Percentiles rank a stretch among this genome's conserved stretches.
Evolutionary conservation across 1,140 invertebrate genomes (phyloP).

Genomic region (Heliconius melpomene): DNA sequence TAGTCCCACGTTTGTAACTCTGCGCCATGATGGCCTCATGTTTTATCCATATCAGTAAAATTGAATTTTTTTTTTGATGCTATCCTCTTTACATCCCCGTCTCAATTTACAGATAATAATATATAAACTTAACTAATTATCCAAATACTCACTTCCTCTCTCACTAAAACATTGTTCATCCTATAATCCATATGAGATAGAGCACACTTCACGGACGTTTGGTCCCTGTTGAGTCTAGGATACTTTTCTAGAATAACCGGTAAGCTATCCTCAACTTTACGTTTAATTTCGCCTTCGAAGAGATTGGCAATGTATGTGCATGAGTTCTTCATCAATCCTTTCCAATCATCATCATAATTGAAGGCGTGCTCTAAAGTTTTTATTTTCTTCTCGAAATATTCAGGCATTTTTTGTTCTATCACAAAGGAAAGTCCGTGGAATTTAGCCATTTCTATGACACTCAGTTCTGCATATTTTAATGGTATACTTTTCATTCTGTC

Average conservation of each 20-base stretch:
- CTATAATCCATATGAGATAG: conserved; percentile 52
- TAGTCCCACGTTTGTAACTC: too few species aligned
- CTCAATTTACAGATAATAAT: too few species aligned
- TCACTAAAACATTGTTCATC: conserved; percentile 49
- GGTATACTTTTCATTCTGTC: conserved; percentile 41
- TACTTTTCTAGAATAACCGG: conserved; percentile 30
- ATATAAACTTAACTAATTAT: not conserved
- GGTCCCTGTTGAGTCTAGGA: conserved; percentile 21
- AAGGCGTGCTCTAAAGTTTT: conserved; percentile 19
- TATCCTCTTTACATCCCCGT: too few species aligned
- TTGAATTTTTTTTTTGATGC: too few species aligned
- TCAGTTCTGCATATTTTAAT: conserved; percentile 45
- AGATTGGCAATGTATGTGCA: conserved; percentile 23
- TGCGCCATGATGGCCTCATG: too few species aligned
- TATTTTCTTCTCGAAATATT: conserved; percentile 44
- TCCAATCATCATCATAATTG: conserved; percentile 32
- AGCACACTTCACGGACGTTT: conserved; percentile 30
- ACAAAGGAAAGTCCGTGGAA: conserved; percentile 49
- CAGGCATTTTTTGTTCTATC: conserved; percentile 42
- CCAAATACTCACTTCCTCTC: conserved; percentile 40
- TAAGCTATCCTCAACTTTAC: conserved; percentile 37
- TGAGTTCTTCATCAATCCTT: conserved; percentile 14
- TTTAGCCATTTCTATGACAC: conserved; percentile 46
- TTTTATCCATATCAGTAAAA: too few species aligned
- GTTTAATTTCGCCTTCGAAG: conserved; percentile 32